These are phyloP conservation scores for Corydoras maculifer DNA, from an alignment of 2,113 vertebrate species.

Conservation along the genomic window DNA sequence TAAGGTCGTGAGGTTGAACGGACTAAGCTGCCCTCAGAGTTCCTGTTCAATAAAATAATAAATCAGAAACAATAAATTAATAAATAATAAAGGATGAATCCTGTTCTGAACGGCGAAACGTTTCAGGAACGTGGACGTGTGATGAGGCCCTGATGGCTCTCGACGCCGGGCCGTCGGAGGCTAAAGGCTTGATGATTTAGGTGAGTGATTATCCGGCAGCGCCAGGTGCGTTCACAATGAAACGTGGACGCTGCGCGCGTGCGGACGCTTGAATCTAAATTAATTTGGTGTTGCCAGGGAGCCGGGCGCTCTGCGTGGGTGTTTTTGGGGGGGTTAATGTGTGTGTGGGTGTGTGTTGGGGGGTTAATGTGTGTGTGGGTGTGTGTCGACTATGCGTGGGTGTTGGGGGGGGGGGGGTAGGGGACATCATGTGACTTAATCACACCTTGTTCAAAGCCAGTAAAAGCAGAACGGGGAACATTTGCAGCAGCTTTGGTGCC, in stretches of 20 bases:
- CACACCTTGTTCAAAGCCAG: conserved; percentile 32
- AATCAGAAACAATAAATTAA: too few relatives aligned
- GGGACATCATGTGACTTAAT: conserved; percentile 33
- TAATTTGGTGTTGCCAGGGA: conserved; percentile 37
- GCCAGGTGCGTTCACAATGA: neutral
- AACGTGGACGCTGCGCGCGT: too few relatives aligned
- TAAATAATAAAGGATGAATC: too few relatives aligned
- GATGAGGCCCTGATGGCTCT: neutral
- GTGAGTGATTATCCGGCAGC: neutral
- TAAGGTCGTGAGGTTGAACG: too few relatives aligned
- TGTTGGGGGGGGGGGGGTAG: neutral
- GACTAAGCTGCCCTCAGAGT: too few relatives aligned
- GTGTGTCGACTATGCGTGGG: conserved; percentile 15
- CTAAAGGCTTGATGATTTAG: conserved; percentile 7
- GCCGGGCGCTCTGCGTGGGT: conserved; percentile 4
- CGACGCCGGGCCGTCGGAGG: neutral
- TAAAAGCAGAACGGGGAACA: conserved; percentile 14
- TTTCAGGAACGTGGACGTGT: neutral
- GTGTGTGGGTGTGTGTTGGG: conserved; percentile 1
- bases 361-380: neutral
- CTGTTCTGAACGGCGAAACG: neutral
- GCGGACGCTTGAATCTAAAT: conserved; percentile 5
- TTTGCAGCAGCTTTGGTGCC: conserved; percentile 14
- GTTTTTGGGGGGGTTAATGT: conserved; percentile 17
- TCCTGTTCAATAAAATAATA: too few relatives aligned